phyloP scores from a whole-genome alignment of 2,888 invertebrate genomes.

The Atrina japonica region DNA sequence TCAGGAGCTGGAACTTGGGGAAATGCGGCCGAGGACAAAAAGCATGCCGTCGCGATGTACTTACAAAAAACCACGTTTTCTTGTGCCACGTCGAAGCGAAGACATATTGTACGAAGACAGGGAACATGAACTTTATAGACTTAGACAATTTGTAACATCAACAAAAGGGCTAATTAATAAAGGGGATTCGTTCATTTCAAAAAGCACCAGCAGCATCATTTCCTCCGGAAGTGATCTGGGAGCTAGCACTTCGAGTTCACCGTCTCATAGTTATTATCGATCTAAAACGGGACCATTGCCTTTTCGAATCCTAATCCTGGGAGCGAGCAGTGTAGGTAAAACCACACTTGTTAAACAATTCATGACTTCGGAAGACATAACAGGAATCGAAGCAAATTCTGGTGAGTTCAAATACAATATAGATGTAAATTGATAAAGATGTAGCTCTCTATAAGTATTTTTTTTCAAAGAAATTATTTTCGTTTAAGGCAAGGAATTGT shows the following conservation, averaged over 20 bases:
- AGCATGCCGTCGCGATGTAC: conserved; percentile 73
- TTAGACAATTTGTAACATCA: conserved; percentile 96
- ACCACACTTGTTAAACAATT: conserved; percentile 87
- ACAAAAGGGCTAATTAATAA: conserved; percentile 95
- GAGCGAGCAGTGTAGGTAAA: conserved; percentile 86
- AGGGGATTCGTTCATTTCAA: conserved; percentile 94
- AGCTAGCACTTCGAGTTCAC: conserved; percentile 66
- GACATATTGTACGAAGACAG: conserved; percentile 45
- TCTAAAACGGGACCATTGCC: conserved; percentile 89
- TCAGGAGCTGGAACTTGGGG: conserved; percentile 59
- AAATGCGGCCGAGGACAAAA: conserved; percentile 75
- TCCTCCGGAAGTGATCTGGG: conserved; percentile 82
- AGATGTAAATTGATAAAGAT: too few species aligned
- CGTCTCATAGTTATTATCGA: conserved; percentile 91
- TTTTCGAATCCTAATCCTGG: conserved; percentile 86
- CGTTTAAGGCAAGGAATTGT: too few species aligned
- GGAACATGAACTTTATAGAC: conserved; percentile 84
- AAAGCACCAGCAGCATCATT: conserved; percentile 93
- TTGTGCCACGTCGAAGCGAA: conserved; percentile 36
- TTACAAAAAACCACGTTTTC: conserved; percentile 61
- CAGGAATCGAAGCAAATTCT: conserved; percentile 87
- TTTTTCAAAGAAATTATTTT: too few species aligned
- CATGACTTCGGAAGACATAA: conserved; percentile 87
- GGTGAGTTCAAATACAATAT: conserved; percentile 73
- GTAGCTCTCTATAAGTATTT: too few species aligned